Base-by-base conservation (phyloP, 2,797 vertebrate genomes). In the Psittacula echo region DNA sequence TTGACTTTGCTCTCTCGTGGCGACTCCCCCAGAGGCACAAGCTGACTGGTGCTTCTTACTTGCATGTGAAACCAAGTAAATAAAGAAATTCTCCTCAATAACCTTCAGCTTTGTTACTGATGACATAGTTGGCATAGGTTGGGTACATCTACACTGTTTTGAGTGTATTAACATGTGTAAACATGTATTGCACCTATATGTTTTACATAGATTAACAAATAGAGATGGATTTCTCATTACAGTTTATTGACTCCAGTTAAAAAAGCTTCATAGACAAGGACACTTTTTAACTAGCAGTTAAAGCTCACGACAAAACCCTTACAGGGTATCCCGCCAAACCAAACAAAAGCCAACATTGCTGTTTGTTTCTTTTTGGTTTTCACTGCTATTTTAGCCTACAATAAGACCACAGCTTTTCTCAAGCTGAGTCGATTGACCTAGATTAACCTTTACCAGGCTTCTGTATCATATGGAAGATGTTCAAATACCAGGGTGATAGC, bases 381-480 rank as follows among this genome's bases (percentile, higher is more conserved):
- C 74, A 30, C 17, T 82, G 50, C 7, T 70, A 16, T 91, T 95
- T 94, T 87, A 90, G 94, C 84, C 51, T 85, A 10, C 2, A 42
- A 65, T 80, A 93, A 95, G 13, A 82, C 24, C 41, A 58, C 21
- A 66, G 44, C 34, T 90, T 89, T 92, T 74, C 54, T 89, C 51
- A 13, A 56, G 81, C 67, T 42, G 26, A 15, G 53, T 39, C 93
- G 45, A 23, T 58, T 84, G 76, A 94, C 68, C 78, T 82, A 85
- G 67, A 82, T 81, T 92, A 89, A 91, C 74, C 62, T 41, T 70
- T 73, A 32, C 30, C 39, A 81, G 47, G 60, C 73, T 93, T 91
- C 45, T 62, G 64, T 58, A 78, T 83, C 15, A 11, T 32, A 32
- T 1, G 61, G 84, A 82, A 77, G 56, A 54, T 53, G 11, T 66